Evolutionary conservation across 2,113 vertebrate genomes (phyloP), one percentile per base, ranked within the genome.

Genomic region (Panthera uncia): DNA sequence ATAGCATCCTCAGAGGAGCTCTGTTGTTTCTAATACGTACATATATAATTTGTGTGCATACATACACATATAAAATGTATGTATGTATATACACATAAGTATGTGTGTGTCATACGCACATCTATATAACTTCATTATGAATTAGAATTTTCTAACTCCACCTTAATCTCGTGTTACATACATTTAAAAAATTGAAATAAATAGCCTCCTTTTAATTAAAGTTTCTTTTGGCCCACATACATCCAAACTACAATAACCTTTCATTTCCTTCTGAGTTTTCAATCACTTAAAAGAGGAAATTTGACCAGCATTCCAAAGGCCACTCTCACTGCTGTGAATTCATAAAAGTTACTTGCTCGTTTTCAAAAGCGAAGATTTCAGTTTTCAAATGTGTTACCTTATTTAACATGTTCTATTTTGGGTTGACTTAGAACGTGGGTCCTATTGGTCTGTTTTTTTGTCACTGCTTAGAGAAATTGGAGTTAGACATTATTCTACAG

Each of bases 171-270:
- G 33, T 82, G 21, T 74, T 79, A 76, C 38, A 41, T 29, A 45
- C 8, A 33, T n/a, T 50, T 68, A 66, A 95, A 74, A 89, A 95
- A 92, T 73, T 38, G 3, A 63, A 92, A 78, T 38, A 3, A 63
- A 55, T 89, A 76, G 41, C 23, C 10, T 73, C 27, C 23, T 12
- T 97, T 88, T 92, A 88, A 93, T 74, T 84, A 95, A 95, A 76
- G 89, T 7, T 4, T 82, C 41, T 92, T 93, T 71, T 91, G n/a
- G 36, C 38, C 3, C n/a, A 31, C 9, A 52, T 38, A 4, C 19
- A 52, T 71, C 33, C 55, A 85, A 81, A 78, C 41, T 65, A 68
- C 66, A 80, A 52, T 52, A 52, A 27, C 18, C 21, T 94, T 81
- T 71, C 25, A 61, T 86, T 69, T 96, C 18, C 50, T 73, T 50